Percentiles rank a stretch among this genome's conserved stretches.
Evolutionary conservation across 2,113 vertebrate genomes (phyloP).

Genomic region (Neodontobutis hainanensis): DNA sequence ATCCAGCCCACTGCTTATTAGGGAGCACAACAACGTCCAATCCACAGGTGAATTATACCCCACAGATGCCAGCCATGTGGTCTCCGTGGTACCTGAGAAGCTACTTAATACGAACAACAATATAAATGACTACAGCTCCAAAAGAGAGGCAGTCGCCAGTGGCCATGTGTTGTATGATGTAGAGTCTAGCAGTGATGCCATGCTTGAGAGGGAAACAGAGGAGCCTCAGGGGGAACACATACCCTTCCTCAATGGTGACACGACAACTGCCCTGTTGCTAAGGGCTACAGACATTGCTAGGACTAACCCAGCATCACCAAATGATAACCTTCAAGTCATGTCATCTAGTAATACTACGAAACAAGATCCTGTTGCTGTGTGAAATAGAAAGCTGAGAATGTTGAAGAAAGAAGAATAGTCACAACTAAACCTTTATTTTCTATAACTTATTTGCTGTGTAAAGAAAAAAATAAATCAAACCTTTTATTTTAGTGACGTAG

Average conservation of each 20-base stretch:
- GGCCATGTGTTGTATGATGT: conserved; percentile 77
- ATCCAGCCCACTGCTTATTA: conserved; percentile 85
- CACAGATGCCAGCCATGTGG: conserved; percentile 52
- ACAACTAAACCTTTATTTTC: conserved; percentile 99
- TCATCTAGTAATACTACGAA: conserved; percentile 85
- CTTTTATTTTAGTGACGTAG: conserved; percentile 95
- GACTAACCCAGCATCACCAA: conserved; percentile 90
- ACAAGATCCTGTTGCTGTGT: conserved; percentile 93
- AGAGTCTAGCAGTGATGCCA: conserved; percentile 78
- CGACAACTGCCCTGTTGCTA: conserved; percentile 66
- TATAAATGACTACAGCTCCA: conserved; percentile 77
- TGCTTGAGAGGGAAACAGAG: conserved; percentile 84
- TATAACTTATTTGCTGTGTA: conserved; percentile 88
- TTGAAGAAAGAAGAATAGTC: conserved; percentile 76
- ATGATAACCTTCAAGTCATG: conserved; percentile 85
- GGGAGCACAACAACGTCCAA: conserved; percentile 85
- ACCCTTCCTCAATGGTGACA: conserved; percentile 86
- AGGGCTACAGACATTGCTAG: conserved; percentile 83
- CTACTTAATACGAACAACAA: conserved; percentile 73
- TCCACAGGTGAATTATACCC: conserved; percentile 82
- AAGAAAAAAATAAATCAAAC: conserved; percentile 76
- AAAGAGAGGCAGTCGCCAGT: conserved; percentile 82
- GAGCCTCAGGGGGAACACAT: conserved; percentile 86
- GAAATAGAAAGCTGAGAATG: conserved; percentile 74
- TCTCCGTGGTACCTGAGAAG: conserved; percentile 41